These are phyloP conservation scores for Arion vulgaris DNA, from an alignment of 1,140 invertebrate genomes.

Conservation along the genomic window DNA sequence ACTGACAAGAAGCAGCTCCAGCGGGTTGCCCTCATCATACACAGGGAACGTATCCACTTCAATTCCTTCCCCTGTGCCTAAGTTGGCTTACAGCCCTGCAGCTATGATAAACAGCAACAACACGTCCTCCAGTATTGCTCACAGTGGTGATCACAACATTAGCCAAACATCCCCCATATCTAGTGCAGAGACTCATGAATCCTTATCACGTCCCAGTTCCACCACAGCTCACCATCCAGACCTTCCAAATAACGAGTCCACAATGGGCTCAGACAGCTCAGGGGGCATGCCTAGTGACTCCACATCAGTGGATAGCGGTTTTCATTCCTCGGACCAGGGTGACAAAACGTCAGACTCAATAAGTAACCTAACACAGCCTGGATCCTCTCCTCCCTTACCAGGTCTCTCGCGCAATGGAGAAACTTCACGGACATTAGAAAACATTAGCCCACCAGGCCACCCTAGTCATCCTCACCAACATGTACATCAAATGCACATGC, in stretches of 20 bases:
- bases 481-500: conserved; percentile 30
- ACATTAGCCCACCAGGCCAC: conserved; percentile 21
- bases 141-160: conserved; percentile 22
- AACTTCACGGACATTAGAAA: conserved; percentile 40
- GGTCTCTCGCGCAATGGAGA: conserved; percentile 22
- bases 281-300: conserved; percentile 47
- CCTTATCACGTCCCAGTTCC: conserved; percentile 43
- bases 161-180: conserved; percentile 40
- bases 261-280: conserved; percentile 40
- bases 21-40: conserved; percentile 33
- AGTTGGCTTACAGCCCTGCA: conserved; percentile 39
- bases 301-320: conserved; percentile 47
- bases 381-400: conserved; percentile 19
- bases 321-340: conserved; percentile 46
- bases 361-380: conserved; percentile 33
- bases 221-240: conserved; percentile 49
- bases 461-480: conserved; percentile 9
- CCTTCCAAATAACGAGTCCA: conserved; percentile 31
- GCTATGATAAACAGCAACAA: conserved; percentile 29
- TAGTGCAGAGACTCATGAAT: conserved; percentile 42
- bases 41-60: conserved; percentile 32
- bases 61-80: conserved; percentile 40
- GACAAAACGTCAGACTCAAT: conserved; percentile 44
- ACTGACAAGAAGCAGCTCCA: conserved; percentile 46
- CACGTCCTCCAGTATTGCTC: conserved; percentile 24